Base-by-base conservation (phyloP, 2,113 vertebrate genomes). In the Ptychochromis oligacanthus region DNA sequence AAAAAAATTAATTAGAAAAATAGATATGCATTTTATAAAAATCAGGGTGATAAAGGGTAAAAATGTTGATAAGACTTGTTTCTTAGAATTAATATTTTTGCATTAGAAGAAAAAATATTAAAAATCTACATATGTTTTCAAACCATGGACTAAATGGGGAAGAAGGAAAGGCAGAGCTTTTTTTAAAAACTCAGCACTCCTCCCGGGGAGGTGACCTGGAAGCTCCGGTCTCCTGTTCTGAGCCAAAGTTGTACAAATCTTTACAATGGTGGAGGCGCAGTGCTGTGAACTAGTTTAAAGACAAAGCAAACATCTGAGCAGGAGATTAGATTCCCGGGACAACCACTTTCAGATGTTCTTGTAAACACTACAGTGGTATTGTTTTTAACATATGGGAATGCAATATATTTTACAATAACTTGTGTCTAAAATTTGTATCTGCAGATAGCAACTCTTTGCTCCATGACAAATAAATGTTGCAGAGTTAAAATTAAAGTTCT, bases 1-100 rank as follows among this genome's bases (percentile, higher is more conserved):
- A n/a, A n/a, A n/a, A n/a, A n/a, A n/a, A n/a, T n/a, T n/a, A n/a
- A n/a, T n/a, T n/a, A n/a, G n/a, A n/a, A n/a, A n/a, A n/a, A n/a
- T n/a, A n/a, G n/a, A n/a, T n/a, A n/a, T n/a, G n/a, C n/a, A n/a
- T n/a, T n/a, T n/a, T n/a, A n/a, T n/a, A n/a, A n/a, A n/a, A n/a
- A n/a, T 1, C 0, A 12, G 65, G 15, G 2, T 2, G 0, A 28
- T 13, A 12, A 15, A 3, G 43, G 24, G 24, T 0, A 52, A 52
- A 0, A 11, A 46, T 46, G 12, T 13, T 46, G 43, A 46, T 13
- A 46, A 15, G 43, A 15, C 2, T 31, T 31, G 28, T 31, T 31
- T 31, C 28, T 31, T 46, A 43, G 12, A 43, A 14, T 43, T 13
- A 43, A 43, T 43, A 43, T 43, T 12, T 43, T 13, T 43, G 40